Evolutionary conservation across 2,888 invertebrate species (phyloP).

Genomic region (Chrysolina oricalcia): DNA sequence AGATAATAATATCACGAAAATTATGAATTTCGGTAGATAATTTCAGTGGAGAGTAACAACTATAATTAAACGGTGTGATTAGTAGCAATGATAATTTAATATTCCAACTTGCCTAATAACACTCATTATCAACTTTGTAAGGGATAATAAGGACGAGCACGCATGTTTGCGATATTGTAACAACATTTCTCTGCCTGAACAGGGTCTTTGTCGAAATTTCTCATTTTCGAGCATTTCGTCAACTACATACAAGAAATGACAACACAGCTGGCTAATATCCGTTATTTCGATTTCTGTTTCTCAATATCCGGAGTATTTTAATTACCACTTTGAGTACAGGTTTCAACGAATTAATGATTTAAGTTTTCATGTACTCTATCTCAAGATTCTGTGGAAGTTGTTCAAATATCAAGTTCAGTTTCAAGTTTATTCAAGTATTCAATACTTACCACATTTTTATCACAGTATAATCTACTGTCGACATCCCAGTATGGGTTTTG

Average conservation of each 20-base stretch:
- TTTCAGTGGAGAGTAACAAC: not conserved
- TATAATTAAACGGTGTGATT: constrained; percentile 1
- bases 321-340: no score
- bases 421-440: no score
- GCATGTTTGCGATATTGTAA: constrained; percentile 22
- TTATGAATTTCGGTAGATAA: not conserved
- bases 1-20: constrained; percentile 8
- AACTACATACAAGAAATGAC: not conserved
- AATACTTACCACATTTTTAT: no score
- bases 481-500: no score
- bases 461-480: no score
- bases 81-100: constrained; percentile 15
- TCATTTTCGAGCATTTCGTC: not conserved
- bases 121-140: constrained; percentile 41
- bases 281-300: no score
- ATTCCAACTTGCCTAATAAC: constrained; percentile 40
- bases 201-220: not conserved
- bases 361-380: no score
- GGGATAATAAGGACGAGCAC: constrained; percentile 27
- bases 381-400: no score
- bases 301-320: no score
- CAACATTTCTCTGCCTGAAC: not conserved
- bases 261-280: no score
- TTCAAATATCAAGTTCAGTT: no score
- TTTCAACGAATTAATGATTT: no score